These are phyloP conservation scores for Sturmia bella DNA, from an alignment of 2,888 invertebrate species.

Conservation along the genomic window DNA sequence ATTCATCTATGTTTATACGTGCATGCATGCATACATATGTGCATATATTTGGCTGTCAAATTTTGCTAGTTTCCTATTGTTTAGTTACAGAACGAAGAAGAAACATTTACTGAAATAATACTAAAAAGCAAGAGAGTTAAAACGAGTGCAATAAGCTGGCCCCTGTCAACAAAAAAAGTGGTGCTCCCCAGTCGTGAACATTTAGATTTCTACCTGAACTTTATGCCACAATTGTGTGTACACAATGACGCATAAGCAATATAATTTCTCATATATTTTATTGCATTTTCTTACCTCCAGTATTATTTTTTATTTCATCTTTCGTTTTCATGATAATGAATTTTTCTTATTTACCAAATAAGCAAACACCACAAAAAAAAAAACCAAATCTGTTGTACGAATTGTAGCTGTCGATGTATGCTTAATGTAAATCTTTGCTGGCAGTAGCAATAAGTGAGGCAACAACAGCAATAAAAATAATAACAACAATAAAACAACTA, in stretches of 20 bases:
- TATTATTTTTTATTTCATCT: slow-evolving; percentile 18
- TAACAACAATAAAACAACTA: slow-evolving; percentile 61
- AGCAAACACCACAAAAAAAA: slow-evolving; percentile 21
- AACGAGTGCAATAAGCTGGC: not conserved
- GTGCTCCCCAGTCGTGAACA: not conserved
- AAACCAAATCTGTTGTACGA: slow-evolving; percentile 42
- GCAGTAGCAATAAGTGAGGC: slow-evolving; percentile 67
- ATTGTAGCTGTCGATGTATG: slow-evolving; percentile 49
- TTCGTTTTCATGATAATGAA: slow-evolving; percentile 67
- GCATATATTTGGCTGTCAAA: no score
- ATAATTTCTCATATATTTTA: slow-evolving; percentile 58
- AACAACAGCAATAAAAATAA: slow-evolving; percentile 57
- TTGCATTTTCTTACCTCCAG: slow-evolving; percentile 47
- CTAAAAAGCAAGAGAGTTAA: no score
- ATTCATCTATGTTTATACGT: no score
- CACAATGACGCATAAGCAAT: slow-evolving; percentile 30
- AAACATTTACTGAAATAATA: no score
- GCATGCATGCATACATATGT: no score
- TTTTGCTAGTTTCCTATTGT: no score
- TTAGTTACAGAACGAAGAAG: no score
- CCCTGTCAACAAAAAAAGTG: not conserved
- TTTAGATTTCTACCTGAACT: slow-evolving; percentile 48
- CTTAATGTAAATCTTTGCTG: slow-evolving; percentile 62
- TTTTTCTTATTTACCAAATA: slow-evolving; percentile 65
- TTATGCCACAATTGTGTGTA: slow-evolving; percentile 43